Conservation (phyloP, 1,140 invertebrate species). For the Metopolophium dirhodum region DNA sequence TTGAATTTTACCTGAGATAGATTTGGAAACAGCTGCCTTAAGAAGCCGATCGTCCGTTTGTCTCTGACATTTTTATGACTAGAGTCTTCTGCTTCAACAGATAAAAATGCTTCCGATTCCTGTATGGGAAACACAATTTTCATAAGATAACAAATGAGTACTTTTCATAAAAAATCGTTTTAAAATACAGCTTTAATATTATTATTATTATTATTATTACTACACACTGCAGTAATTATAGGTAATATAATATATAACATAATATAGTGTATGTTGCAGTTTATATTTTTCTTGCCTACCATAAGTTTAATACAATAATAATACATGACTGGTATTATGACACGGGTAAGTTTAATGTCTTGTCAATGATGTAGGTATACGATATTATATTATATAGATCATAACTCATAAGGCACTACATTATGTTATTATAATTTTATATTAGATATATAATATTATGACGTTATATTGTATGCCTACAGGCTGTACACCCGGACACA, state of each 20-base stretch:
- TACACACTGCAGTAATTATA: background rate
- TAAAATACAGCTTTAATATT: background rate
- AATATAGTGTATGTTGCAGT: background rate
- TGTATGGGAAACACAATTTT: background rate
- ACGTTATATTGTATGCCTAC: background rate
- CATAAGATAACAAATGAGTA: background rate
- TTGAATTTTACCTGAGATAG: constrained; percentile 71
- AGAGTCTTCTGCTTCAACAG: constrained; percentile 42
- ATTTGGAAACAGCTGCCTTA: constrained; percentile 76
- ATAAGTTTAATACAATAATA: background rate
- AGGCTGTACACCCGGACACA: background rate
- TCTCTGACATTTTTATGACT: constrained; percentile 66
- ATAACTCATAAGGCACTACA: background rate
- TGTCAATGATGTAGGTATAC: background rate
- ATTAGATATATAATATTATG: background rate
- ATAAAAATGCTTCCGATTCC: constrained; percentile 27
- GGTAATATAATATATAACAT: background rate
- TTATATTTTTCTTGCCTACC: background rate
- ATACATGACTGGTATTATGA: background rate
- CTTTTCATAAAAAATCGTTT: background rate
- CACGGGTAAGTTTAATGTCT: background rate
- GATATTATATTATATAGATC: too few species aligned
- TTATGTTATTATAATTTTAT: background rate
- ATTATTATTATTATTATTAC: background rate
- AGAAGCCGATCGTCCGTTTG: constrained; percentile 77